Evolutionary conservation across 1,140 invertebrate genomes (phyloP), one percentile per base, ranked within the genome.

Genomic region (Drosophila watanabei): DNA sequence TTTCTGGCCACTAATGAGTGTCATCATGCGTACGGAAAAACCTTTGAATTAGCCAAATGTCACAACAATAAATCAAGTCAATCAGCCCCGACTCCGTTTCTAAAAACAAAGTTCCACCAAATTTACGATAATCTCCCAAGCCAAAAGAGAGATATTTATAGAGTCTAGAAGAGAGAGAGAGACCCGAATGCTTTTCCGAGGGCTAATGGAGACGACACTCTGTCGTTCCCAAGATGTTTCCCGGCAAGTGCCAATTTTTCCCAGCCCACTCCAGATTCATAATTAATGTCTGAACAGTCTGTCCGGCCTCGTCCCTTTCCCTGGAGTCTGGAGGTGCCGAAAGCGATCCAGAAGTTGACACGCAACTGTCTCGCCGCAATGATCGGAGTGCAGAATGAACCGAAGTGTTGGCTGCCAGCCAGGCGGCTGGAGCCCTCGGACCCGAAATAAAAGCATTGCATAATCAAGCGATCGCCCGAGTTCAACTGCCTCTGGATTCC

Each of bases 201-300:
- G 69, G 75, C 87, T 88, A 89, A 88, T 88, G 85, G 85, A 88
- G 89, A 89, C 79, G 86, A 89, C 85, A 90, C 64, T 84, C 85
- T 81, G 73, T 89, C 81, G 84, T 60, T 65, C 68, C 58, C 52
- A 69, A 84, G 57, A 59, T 65, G 43, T 85, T 63, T 71, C 46
- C 45, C 37, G 61, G 69, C 60, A 68, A 80, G 76, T 87, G 80
- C 63, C 66, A 84, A 86, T 70, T 85, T 56, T 89, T 68, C 66
- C 28, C 75, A 81, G 60, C 63, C 78, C 76, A 65, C 68, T 83
- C 46, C 68, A 80, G 86, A 85, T 82, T 89, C 85, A 89, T 89
- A 89, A 89, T 85, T 89, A 90, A 89, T 82, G 78, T 60, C 59
- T 20, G 62, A 52, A 33, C 59, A 68, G 68, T 70, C 66, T 52